Evolutionary conservation across 64 coral and sea anemone species (phyloP).

Genomic region (Cladopsammia gracilis): DNA sequence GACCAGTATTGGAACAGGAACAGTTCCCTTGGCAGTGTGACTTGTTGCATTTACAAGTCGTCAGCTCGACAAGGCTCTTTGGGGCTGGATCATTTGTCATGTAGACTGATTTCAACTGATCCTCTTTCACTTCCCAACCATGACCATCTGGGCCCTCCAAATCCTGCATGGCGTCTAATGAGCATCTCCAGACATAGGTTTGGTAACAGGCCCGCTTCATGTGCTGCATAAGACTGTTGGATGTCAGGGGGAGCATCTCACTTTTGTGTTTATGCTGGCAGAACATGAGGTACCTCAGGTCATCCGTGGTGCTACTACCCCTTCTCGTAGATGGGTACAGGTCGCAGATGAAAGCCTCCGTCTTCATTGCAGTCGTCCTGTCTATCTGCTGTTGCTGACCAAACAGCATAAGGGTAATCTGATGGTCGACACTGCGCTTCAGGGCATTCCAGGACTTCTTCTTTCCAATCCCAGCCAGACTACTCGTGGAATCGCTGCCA

Average conservation of each 20-base stretch:
- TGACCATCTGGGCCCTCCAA: slow-evolving; percentile 23
- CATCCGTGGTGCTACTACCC: slow-evolving; percentile 53
- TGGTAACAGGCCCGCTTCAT: slow-evolving; percentile 26
- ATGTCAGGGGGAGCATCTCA: slow-evolving; percentile 46
- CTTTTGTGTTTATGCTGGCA: slow-evolving; percentile 53
- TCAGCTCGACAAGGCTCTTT: slow-evolving; percentile 58
- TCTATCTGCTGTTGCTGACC: background rate
- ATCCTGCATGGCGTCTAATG: slow-evolving; percentile 11
- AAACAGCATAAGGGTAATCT: background rate
- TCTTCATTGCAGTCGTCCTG: background rate
- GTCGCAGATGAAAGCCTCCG: slow-evolving; percentile 40
- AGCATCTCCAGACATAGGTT: slow-evolving; percentile 48
- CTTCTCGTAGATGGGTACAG: slow-evolving; percentile 49
- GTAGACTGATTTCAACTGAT: slow-evolving; percentile 31
- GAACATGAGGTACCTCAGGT: slow-evolving; percentile 62
- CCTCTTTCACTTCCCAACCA: slow-evolving; percentile 49
- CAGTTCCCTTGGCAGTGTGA: background rate
- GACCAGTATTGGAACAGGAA: slow-evolving; percentile 47
- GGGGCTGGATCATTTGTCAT: slow-evolving; percentile 61
- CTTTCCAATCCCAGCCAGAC: slow-evolving; percentile 25
- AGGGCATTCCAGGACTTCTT: slow-evolving; percentile 19
- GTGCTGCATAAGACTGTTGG: no score
- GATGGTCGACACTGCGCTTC: background rate
- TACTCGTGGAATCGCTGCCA: slow-evolving; percentile 14
- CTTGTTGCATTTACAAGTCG: slow-evolving; percentile 56